phyloP scores from a whole-genome alignment of 2,797 vertebrate genomes.

The Notolepis coatsorum region DNA sequence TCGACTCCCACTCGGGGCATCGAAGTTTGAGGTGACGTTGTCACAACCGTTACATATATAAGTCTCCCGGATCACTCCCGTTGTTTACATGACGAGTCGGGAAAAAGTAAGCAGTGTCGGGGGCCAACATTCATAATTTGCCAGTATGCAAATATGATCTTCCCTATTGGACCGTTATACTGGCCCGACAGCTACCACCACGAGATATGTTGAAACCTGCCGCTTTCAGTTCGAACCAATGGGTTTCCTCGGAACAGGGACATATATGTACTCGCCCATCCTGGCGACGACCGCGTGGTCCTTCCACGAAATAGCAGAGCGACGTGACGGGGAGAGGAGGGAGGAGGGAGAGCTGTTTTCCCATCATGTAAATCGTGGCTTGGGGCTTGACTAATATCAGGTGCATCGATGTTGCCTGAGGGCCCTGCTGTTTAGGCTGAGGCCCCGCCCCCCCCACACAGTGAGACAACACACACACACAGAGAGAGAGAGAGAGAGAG shows the following conservation, averaged over 20 bases:
- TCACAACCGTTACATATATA: too few relatives aligned
- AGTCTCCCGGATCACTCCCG: too few relatives aligned
- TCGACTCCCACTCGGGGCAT: too few relatives aligned
- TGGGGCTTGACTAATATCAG: conserved; percentile 95
- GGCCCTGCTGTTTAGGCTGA: conserved; percentile 93
- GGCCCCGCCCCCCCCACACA: conserved; percentile 93
- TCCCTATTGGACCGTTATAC: too few relatives aligned
- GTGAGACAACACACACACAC: conserved; percentile 86
- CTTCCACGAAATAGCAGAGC: conserved; percentile 29
- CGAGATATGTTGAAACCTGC: conserved; percentile 23
- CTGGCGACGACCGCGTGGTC: neutral
- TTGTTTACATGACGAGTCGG: neutral
- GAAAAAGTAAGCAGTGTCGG: neutral
- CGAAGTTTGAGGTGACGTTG: too few relatives aligned
- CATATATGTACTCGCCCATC: neutral
- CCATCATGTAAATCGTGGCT: conserved; percentile 92
- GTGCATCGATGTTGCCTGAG: conserved; percentile 94
- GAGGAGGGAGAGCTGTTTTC: conserved; percentile 21
- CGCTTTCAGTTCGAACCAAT: neutral
- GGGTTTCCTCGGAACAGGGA: neutral
- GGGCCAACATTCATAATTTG: conserved; percentile 11
- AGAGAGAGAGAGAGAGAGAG: too few relatives aligned
- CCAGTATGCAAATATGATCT: conserved; percentile 41
- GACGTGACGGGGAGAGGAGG: too few relatives aligned
- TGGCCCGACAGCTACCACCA: too few relatives aligned